A percentile compares a stretch with the other conserved stretches of the same genome.
These are phyloP conservation scores for Cisticola juncidis DNA, from an alignment of 2,113 vertebrate genomes.

Conservation along the genomic window DNA sequence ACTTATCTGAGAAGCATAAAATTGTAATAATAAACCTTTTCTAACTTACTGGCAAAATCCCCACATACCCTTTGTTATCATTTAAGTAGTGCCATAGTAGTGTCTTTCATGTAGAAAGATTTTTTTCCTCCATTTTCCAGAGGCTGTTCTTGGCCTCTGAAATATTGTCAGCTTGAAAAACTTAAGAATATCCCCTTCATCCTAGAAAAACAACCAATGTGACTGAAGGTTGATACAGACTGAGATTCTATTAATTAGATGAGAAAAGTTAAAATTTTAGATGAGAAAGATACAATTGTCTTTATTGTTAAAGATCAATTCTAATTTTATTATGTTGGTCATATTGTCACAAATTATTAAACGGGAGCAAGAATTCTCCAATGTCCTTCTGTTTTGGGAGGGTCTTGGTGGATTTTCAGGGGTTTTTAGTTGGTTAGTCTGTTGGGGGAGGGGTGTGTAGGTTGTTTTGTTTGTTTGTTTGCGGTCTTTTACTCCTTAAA, in stretches of 20 bases:
- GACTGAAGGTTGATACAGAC: background rate
- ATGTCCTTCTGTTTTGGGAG: background rate
- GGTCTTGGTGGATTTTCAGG: background rate
- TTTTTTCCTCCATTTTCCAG: background rate
- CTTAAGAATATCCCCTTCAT: background rate
- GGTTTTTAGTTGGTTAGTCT: background rate
- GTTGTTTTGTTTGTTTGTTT: background rate
- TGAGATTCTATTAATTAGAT: background rate
- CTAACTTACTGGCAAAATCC: background rate
- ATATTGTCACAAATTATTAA: background rate
- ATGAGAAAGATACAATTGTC: background rate
- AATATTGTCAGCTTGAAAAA: background rate
- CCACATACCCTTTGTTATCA: background rate
- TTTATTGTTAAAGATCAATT: background rate
- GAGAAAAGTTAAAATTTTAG: background rate
- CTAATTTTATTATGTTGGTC: background rate
- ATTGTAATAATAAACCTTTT: background rate
- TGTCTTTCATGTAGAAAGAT: background rate
- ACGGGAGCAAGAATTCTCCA: background rate
- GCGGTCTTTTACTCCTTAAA: background rate
- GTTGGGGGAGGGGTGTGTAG: background rate
- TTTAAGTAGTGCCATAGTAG: background rate
- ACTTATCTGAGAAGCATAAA: background rate
- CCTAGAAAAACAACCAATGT: background rate
- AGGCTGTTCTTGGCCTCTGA: background rate